phyloP scores from a whole-genome alignment of 2,888 invertebrate genomes.

The Orchesella flavescens region DNA sequence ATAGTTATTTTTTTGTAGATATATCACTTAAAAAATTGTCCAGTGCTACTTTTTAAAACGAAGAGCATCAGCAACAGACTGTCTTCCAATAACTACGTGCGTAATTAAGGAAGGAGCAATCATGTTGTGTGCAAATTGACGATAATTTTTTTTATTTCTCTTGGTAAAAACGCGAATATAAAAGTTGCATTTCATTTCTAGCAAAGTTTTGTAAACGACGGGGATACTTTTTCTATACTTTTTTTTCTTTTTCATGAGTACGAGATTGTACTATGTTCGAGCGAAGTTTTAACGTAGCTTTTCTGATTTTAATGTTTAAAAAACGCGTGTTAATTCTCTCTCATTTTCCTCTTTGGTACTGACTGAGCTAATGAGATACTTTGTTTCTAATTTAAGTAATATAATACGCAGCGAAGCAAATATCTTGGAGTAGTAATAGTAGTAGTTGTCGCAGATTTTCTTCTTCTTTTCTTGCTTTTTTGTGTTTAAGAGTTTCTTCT shows the following conservation, averaged over 20 bases:
- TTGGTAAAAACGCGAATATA: slow-evolving; percentile 62
- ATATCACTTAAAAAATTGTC: slow-evolving; percentile 64
- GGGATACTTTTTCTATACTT: slow-evolving; percentile 34
- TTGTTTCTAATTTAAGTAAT: slow-evolving; percentile 60
- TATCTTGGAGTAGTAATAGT: slow-evolving; percentile 43
- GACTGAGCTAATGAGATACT: slow-evolving; percentile 68
- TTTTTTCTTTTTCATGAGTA: slow-evolving; percentile 41
- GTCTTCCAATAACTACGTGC: slow-evolving; percentile 7
- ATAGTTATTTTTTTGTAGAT: slow-evolving; percentile 56
- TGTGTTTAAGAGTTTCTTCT: slow-evolving; percentile 17
- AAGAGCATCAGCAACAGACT: slow-evolving; percentile 52
- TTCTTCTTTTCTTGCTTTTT: neutral
- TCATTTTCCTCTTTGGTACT: slow-evolving; percentile 64
- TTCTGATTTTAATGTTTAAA: slow-evolving; percentile 61
- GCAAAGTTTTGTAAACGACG: slow-evolving; percentile 50
- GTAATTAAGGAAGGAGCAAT: slow-evolving; percentile 6
- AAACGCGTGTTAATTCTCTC: slow-evolving; percentile 45
- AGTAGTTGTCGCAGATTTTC: slow-evolving; percentile 44
- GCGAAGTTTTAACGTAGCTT: slow-evolving; percentile 66
- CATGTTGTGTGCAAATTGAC: slow-evolving; percentile 29
- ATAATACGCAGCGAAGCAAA: slow-evolving; percentile 64
- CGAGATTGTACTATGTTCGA: slow-evolving; percentile 61
- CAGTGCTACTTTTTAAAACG: slow-evolving; percentile 61
- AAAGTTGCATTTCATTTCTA: slow-evolving; percentile 36
- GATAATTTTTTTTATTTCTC: neutral